Evolutionary conservation across 1,140 invertebrate species (phyloP).

Genomic region (Galendromus occidentalis): DNA sequence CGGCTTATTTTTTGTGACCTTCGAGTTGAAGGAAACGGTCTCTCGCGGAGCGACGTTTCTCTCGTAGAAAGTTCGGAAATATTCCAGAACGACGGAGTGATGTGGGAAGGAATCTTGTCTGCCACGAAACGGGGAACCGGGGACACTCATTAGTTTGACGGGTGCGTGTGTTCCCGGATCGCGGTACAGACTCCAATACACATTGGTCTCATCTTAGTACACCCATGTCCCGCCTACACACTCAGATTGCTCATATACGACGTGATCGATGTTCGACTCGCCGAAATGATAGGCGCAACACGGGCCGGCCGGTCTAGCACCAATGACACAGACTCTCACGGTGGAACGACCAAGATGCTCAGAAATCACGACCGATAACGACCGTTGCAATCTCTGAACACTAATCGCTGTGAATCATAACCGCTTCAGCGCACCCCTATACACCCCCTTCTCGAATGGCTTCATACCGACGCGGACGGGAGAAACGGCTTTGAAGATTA

Average conservation of each 20-base stretch:
- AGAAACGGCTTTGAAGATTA: too few species aligned
- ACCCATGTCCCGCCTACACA: constrained; percentile 66
- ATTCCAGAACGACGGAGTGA: neutral
- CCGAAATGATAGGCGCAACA: constrained; percentile 40
- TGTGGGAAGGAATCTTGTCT: constrained; percentile 18
- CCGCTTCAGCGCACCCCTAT: too few species aligned
- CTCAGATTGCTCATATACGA: constrained; percentile 45
- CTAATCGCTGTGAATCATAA: too few species aligned
- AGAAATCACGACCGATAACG: too few species aligned
- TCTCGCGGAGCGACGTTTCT: neutral
- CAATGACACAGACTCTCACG: constrained; percentile 43
- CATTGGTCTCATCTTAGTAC: constrained; percentile 40
- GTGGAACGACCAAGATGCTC: too few species aligned
- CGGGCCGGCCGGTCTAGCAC: constrained; percentile 53
- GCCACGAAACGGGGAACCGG: constrained; percentile 48
- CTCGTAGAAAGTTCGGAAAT: neutral
- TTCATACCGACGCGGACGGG: too few species aligned
- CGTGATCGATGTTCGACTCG: constrained; percentile 17
- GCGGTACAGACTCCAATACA: constrained; percentile 71
- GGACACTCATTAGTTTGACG: constrained; percentile 72
- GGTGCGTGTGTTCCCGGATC: constrained; percentile 66
- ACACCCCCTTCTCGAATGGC: too few species aligned
- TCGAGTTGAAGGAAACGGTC: neutral
- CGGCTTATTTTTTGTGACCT: neutral
- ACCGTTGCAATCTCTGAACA: too few species aligned